phyloP scores from a whole-genome alignment of 2,113 vertebrate genomes.

The Crotalus tigris region DNA sequence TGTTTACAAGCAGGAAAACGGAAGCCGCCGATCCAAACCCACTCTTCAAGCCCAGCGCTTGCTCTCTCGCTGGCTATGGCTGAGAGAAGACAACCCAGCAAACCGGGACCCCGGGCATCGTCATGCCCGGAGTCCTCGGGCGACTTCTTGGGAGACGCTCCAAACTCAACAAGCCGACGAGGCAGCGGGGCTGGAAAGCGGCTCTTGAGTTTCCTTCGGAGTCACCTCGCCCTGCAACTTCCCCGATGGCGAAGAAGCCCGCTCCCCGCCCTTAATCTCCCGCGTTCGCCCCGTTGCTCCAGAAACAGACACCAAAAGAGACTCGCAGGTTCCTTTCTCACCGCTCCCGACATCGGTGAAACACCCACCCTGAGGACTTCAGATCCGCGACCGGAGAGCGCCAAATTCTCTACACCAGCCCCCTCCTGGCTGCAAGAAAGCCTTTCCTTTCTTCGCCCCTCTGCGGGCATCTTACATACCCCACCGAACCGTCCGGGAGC shows the following conservation, averaged over 20 bases:
- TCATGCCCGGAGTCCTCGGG: not conserved
- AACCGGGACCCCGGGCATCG: accelerated
- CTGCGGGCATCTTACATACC: not conserved
- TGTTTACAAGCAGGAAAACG: not conserved
- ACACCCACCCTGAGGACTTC: not conserved
- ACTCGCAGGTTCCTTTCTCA: not conserved
- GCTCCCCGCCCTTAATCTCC: not conserved
- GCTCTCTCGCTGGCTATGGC: not conserved
- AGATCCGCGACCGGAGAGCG: not conserved
- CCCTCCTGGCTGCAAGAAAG: not conserved
- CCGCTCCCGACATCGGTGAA: not conserved
- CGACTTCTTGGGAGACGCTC: not conserved
- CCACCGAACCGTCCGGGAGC: not conserved
- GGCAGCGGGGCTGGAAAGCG: not conserved
- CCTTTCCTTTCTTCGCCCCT: not conserved
- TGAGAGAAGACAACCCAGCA: not conserved
- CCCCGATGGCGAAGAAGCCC: not conserved
- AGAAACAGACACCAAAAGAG: not conserved
- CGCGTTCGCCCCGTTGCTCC: not conserved
- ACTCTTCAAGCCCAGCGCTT: not conserved
- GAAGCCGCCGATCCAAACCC: not conserved
- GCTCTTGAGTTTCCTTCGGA: not conserved
- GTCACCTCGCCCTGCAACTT: not conserved
- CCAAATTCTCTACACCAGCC: not conserved
- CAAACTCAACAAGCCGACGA: constrained; percentile 41